phyloP scores from a whole-genome alignment of 2,888 invertebrate species.

The Panzeria rudis region DNA sequence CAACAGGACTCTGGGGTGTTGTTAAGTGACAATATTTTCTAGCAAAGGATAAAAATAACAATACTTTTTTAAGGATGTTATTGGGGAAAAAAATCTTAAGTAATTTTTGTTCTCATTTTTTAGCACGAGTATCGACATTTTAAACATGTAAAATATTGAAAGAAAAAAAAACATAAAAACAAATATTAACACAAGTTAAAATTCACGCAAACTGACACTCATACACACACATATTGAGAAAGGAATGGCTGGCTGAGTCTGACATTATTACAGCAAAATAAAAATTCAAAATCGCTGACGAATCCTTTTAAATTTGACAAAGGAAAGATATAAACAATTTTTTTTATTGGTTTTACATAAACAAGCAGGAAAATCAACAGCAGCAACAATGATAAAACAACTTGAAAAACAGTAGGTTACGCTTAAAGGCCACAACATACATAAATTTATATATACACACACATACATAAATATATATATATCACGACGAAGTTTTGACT shows the following conservation, averaged over 20 bases:
- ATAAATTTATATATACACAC: background rate
- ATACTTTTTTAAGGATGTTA: conserved; percentile 41
- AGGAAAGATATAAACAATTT: conserved; percentile 65
- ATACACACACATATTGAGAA: background rate
- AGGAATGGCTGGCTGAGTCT: background rate
- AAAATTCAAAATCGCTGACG: conserved; percentile 71
- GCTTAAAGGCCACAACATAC: background rate
- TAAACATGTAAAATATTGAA: conserved; percentile 74
- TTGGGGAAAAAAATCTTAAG: conserved; percentile 54
- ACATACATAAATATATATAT: background rate
- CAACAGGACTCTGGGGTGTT: conserved; percentile 80
- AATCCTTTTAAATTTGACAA: conserved; percentile 76
- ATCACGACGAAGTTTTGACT: background rate
- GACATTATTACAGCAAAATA: background rate
- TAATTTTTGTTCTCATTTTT: conserved; percentile 26
- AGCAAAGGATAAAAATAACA: conserved; percentile 58
- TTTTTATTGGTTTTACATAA: conserved; percentile 79
- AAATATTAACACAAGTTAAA: conserved; percentile 23
- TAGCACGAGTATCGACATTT: conserved; percentile 61
- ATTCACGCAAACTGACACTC: background rate
- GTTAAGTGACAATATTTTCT: conserved; percentile 76
- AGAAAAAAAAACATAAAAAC: conserved; percentile 40
- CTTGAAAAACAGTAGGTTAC: conserved; percentile 5
- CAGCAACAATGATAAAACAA: conserved; percentile 7
- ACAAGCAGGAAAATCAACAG: conserved; percentile 27